Conservation (phyloP, 2,888 invertebrate genomes). For the Cosmia pyralina region DNA sequence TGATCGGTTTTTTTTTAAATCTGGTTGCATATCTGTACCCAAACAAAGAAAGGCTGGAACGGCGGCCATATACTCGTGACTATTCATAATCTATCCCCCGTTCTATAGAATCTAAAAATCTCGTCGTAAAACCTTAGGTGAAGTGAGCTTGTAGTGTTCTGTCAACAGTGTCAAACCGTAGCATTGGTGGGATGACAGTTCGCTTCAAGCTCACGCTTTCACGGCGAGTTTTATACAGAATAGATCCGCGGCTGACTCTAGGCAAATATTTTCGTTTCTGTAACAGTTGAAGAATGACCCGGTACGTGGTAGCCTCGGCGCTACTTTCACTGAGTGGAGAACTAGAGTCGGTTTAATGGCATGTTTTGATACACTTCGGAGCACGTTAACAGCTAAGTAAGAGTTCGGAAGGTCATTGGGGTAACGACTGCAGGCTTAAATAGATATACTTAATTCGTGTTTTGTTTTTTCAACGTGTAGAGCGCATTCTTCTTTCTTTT, state of each 20-base stretch:
- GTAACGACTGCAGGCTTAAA: constrained; percentile 28
- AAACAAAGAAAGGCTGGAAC: too few relatives aligned
- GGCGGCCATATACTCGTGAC: not conserved
- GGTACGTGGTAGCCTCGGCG: constrained; percentile 28
- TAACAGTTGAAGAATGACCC: constrained; percentile 27
- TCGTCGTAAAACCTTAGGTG: not conserved
- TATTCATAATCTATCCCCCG: not conserved
- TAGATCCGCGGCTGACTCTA: not conserved
- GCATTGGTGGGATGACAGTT: not conserved
- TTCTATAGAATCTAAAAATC: not conserved
- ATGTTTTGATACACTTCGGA: constrained; percentile 49
- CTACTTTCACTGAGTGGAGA: constrained; percentile 42
- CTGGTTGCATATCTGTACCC: too few relatives aligned
- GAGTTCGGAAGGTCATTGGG: constrained; percentile 46
- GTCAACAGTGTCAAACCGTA: not conserved
- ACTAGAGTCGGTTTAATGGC: constrained; percentile 31
- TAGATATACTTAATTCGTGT: not conserved
- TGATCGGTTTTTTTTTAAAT: too few relatives aligned
- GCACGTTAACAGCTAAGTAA: constrained; percentile 31
- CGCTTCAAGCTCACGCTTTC: too few relatives aligned
- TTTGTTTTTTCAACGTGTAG: constrained; percentile 31
- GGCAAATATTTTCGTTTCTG: constrained; percentile 22
- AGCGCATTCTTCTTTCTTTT: not conserved
- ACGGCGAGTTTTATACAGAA: not conserved
- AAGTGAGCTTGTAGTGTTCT: not conserved